These are phyloP conservation scores for Rhyzopertha dominica DNA, from an alignment of 1,140 invertebrate genomes.

Conservation along the genomic window DNA sequence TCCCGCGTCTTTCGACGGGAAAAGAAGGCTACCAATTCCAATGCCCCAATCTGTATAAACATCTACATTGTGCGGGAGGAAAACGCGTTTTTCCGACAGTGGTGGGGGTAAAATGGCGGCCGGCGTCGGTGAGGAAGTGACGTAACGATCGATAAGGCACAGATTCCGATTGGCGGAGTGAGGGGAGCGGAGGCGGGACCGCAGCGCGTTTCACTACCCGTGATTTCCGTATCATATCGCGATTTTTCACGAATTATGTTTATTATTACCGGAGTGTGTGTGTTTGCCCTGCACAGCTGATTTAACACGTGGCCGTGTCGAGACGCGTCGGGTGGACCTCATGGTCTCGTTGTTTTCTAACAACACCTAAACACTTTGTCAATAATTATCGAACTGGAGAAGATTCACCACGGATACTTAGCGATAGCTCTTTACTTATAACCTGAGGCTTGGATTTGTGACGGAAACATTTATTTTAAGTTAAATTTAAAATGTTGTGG, in stretches of 20 bases:
- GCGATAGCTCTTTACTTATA: too few species aligned
- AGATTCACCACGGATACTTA: too few species aligned
- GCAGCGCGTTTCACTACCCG: slow-evolving; percentile 33
- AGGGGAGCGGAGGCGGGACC: slow-evolving; percentile 27
- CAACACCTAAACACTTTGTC: too few species aligned
- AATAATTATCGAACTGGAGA: too few species aligned
- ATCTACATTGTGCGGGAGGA: slow-evolving; percentile 26
- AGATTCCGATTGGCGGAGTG: slow-evolving; percentile 33
- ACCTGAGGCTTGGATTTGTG: too few species aligned
- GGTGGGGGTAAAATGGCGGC: slow-evolving; percentile 42
- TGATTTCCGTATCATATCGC: slow-evolving; percentile 32
- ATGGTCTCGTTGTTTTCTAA: too few species aligned
- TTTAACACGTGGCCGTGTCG: too few species aligned
- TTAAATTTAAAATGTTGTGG: too few species aligned
- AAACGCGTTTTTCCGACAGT: slow-evolving; percentile 17
- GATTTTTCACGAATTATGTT: slow-evolving; percentile 29
- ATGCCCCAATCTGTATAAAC: slow-evolving; percentile 33
- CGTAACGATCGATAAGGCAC: slow-evolving; percentile 42
- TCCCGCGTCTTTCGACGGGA: slow-evolving; percentile 6
- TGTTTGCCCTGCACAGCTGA: too few species aligned
- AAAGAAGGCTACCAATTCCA: slow-evolving; percentile 16
- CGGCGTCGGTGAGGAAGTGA: slow-evolving; percentile 38
- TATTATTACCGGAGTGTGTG: too few species aligned
- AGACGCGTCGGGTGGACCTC: too few species aligned
- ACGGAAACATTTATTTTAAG: too few species aligned